Evolutionary conservation across 30 jellyfish, hydroid and myxozoan genomes (phyloP).

Genomic region (Chrysaora quinquecirrha): DNA sequence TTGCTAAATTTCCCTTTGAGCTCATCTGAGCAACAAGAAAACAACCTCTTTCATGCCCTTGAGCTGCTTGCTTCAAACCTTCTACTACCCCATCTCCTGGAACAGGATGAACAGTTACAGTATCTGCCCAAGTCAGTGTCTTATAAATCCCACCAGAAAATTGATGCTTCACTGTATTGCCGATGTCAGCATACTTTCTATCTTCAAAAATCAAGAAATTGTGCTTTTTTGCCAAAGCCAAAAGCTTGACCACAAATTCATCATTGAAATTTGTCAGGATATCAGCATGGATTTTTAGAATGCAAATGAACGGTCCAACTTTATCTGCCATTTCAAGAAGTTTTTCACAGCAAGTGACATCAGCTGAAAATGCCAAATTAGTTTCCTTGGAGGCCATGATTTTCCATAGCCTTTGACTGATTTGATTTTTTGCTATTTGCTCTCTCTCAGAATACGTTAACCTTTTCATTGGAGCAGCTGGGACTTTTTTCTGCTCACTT

Average conservation of each 20-base stretch:
- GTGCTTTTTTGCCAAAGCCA: conserved; percentile 70
- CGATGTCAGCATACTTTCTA: conserved; percentile 97
- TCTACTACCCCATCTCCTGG: conserved; percentile 93
- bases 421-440: conserved; percentile 20
- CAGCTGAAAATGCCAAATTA: conserved; percentile 87
- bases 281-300: conserved; percentile 93
- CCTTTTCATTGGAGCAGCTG: background rate
- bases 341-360: conserved; percentile 70
- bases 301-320: conserved; percentile 87
- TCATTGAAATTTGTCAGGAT: conserved; percentile 74
- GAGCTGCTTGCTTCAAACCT: conserved; percentile 71
- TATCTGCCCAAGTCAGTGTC: conserved; percentile 86
- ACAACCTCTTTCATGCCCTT: conserved; percentile 66
- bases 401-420: conserved; percentile 65
- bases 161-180: conserved; percentile 91
- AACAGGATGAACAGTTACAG: conserved; percentile 80
- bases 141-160: conserved; percentile 75
- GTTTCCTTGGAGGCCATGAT: conserved; percentile 87
- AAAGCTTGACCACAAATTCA: conserved; percentile 51
- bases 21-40: conserved; percentile 95
- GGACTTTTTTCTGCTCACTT: background rate
- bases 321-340: conserved; percentile 74
- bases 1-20: conserved; percentile 84
- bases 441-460: conserved; percentile 61
- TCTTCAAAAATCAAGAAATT: conserved; percentile 90